Base-by-base conservation (phyloP, 1,140 invertebrate genomes). In the Triops cancriformis region DNA sequence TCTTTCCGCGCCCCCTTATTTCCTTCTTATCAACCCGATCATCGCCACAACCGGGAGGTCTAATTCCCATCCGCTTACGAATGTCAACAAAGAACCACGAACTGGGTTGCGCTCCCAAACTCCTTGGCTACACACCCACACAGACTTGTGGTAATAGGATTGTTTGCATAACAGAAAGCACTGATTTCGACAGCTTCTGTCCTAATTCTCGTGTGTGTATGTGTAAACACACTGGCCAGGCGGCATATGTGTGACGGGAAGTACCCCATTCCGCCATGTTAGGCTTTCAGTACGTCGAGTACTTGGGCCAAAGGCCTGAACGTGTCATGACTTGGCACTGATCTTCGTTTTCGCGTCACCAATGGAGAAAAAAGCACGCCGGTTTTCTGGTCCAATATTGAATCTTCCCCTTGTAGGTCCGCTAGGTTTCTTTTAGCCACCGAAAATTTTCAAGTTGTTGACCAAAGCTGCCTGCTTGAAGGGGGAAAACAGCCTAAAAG, bases 161-260 rank as follows among this genome's bases (percentile, higher is more conserved):
- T 64, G 51, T 64, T 64, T 64, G 18, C 51, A 64, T 64, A 64
- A 64, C n/a, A 64, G 51, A 64, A 23, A 64, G 51, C 51, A 64
- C 18, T 23, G 14, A n/a, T 64, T 64, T 64, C 0, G 51, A 64
- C 51, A 64, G 51, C 51, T 64, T 64, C 51, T 64, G 51, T 64
- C 51, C 51, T 64, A 64, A 64, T 64, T 64, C 23, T 64, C 51
- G 31, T 37, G 31, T 37, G 31, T 37, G 31, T 37, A 37, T 37
- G 31, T 37, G 2, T 37, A 37, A 2, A 4, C 31, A 37, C 31
- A 37, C n/a, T n/a, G n/a, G 31, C 31, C 31, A 37, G 31, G 31
- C 31, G 31, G 31, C 31, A 37, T 37, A 37, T 37, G 31, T 37
- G 31, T 37, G 31, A 37, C 51, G 6, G 23, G 51, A 64, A 64